Evolutionary conservation across 2,888 invertebrate species (phyloP).

Genomic region (Noctua pronuba): DNA sequence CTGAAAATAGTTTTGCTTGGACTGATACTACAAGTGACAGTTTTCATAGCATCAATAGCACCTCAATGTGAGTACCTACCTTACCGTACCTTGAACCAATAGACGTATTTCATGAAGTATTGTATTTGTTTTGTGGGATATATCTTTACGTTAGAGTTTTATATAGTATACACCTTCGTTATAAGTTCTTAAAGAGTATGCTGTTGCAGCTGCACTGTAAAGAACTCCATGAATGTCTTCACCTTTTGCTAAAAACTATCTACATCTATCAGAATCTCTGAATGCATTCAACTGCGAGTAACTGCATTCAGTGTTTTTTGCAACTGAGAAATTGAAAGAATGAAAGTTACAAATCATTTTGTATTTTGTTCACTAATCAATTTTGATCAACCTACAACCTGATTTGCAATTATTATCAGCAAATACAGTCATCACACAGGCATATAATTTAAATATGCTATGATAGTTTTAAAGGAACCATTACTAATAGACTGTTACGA

Average conservation of each 20-base stretch:
- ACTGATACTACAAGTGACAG: constrained; percentile 74
- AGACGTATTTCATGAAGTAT: neutral
- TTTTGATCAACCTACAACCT: neutral
- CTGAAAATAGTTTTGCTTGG: constrained; percentile 79
- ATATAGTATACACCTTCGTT: neutral
- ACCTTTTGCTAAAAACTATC: neutral
- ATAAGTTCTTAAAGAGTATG: neutral
- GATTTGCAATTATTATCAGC: too few species aligned
- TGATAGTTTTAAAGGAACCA: too few species aligned
- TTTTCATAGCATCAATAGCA: constrained; percentile 49
- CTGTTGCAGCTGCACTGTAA: neutral
- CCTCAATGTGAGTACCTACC: constrained; percentile 69
- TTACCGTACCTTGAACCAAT: neutral
- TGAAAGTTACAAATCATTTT: neutral
- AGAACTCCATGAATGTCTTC: neutral
- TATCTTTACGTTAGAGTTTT: neutral
- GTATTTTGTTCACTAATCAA: neutral
- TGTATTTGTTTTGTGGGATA: neutral
- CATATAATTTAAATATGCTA: too few species aligned
- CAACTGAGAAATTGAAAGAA: too few species aligned
- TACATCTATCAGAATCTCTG: neutral
- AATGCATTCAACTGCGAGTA: neutral
- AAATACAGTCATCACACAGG: too few species aligned
- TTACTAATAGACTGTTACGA: too few species aligned
- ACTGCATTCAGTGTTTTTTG: neutral